phyloP scores from a whole-genome alignment of 2,797 vertebrate genomes.

The Cirrhinus molitorella region DNA sequence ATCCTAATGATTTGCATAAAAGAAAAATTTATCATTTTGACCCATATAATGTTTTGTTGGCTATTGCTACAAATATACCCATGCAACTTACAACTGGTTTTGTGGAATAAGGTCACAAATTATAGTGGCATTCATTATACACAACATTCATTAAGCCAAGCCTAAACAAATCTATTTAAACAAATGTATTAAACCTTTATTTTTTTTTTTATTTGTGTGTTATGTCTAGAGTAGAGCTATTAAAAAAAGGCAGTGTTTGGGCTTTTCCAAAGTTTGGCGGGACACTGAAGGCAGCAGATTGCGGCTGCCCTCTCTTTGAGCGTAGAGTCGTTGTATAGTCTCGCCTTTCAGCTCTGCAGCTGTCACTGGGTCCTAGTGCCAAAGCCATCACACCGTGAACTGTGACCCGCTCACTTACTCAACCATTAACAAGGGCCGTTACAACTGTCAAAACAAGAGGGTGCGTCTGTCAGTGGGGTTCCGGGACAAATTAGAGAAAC shows the following conservation, averaged over 20 bases:
- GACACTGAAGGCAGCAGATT: conserved; percentile 60
- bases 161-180: too few relatives aligned
- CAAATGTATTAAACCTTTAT: too few relatives aligned
- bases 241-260: conserved; percentile 44
- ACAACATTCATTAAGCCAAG: neutral
- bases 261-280: conserved; percentile 64
- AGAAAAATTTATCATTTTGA: too few relatives aligned
- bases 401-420: conserved; percentile 65
- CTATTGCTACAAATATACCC: too few relatives aligned
- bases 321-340: conserved; percentile 54
- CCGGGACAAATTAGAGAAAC: conserved; percentile 54
- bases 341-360: conserved; percentile 68
- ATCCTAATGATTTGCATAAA: too few relatives aligned
- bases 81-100: too few relatives aligned
- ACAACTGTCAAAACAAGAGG: conserved; percentile 63
- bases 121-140: neutral
- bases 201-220: conserved; percentile 33
- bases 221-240: conserved; percentile 42
- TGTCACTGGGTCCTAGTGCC: conserved; percentile 69
- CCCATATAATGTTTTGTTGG: too few relatives aligned
- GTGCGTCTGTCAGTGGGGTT: conserved; percentile 53
- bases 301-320: conserved; percentile 52
- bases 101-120: too few relatives aligned
- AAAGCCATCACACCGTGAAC: conserved; percentile 67
- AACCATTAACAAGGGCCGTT: conserved; percentile 62